These are phyloP conservation scores for Scolopax bukidnonensis DNA, from an alignment of 2,797 vertebrate species.

Conservation along the genomic window DNA sequence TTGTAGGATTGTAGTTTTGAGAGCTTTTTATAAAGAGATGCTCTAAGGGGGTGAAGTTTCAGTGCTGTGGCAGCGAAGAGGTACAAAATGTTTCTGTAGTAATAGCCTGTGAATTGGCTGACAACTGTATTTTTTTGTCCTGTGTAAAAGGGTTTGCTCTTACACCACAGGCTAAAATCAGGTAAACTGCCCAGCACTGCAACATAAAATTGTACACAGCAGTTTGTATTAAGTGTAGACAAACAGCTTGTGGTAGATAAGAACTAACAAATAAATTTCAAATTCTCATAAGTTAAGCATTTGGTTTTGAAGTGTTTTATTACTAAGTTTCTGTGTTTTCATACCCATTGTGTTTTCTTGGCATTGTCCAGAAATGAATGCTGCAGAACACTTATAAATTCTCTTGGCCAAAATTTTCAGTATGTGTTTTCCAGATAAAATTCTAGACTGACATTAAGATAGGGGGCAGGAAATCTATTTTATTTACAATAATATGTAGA, in stretches of 20 bases:
- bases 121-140: not conserved
- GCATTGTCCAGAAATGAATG: not conserved
- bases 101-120: not conserved
- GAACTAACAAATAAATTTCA: not conserved
- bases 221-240: not conserved
- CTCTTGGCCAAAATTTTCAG: not conserved
- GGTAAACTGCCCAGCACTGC: not conserved
- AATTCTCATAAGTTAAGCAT: not conserved
- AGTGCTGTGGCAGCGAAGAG: not conserved
- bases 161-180: not conserved
- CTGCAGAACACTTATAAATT: not conserved
- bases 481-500: not conserved
- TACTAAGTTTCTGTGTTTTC: not conserved
- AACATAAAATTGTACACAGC: not conserved
- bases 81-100: not conserved
- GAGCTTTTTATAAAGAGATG: not conserved
- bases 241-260: not conserved
- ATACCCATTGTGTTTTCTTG: not conserved
- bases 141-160: not conserved
- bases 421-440: not conserved
- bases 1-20: not conserved
- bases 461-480: not conserved
- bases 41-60: not conserved
- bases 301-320: not conserved
- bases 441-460: not conserved